phyloP scores from a whole-genome alignment of 2,113 vertebrate genomes.

The Clarias gariepinus region DNA sequence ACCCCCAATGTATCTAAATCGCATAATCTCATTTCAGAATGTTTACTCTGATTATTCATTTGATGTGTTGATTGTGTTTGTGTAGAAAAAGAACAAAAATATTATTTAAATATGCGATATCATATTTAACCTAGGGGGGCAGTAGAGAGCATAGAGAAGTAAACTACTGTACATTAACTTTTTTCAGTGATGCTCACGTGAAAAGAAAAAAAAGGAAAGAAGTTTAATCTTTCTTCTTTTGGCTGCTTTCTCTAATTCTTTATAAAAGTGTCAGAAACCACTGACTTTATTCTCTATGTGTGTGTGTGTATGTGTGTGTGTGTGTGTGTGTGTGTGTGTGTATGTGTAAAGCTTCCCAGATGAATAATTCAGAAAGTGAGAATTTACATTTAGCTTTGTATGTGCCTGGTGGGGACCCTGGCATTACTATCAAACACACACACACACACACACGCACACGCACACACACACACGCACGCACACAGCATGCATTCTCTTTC shows the following conservation, averaged over 20 bases:
- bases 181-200: background rate
- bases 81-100: background rate
- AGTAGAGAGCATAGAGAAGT: background rate
- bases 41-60: background rate
- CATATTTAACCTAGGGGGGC: background rate
- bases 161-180: background rate
- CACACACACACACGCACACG: background rate
- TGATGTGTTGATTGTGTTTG: background rate
- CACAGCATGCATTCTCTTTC: background rate
- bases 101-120: background rate
- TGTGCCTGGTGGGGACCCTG: background rate
- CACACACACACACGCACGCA: background rate
- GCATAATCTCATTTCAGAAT: background rate
- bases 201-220: background rate
- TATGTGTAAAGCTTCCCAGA: background rate
- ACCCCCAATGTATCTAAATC: background rate
- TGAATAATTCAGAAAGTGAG: conserved; percentile 9
- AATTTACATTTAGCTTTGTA: background rate
- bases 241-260: background rate
- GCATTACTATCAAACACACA: background rate
- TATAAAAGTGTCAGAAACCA: background rate
- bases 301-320: background rate
- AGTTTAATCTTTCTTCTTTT: background rate
- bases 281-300: too few species aligned
- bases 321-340: background rate